Conservation (phyloP, 2,888 invertebrate genomes). For the Leucania comma region DNA sequence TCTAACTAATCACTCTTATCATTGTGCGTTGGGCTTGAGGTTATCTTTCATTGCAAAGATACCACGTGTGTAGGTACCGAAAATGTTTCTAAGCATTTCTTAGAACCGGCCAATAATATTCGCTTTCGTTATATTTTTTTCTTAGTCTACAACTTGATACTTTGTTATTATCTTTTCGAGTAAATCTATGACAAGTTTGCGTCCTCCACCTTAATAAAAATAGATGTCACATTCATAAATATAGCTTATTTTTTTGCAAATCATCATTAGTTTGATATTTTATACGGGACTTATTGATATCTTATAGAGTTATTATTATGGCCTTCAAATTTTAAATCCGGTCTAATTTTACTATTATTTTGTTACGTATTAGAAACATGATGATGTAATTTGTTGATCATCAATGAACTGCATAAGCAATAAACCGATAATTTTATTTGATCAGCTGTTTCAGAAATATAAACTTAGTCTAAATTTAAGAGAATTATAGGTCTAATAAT, state of each 20-base stretch:
- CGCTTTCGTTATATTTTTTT: slow-evolving; percentile 3
- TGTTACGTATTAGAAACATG: slow-evolving; percentile 3
- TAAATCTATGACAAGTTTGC: neutral
- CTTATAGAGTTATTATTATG: neutral
- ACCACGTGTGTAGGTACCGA: slow-evolving; percentile 56
- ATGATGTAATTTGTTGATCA: neutral
- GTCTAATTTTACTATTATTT: neutral
- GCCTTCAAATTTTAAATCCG: neutral
- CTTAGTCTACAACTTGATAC: slow-evolving; percentile 1
- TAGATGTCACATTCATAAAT: neutral
- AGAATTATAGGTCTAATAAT: neutral
- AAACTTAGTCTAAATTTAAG: slow-evolving; percentile 7
- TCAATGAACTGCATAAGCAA: slow-evolving; percentile 19
- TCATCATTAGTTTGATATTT: neutral
- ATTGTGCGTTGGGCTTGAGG: slow-evolving; percentile 62
- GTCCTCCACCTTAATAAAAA: neutral
- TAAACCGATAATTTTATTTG: slow-evolving; percentile 7
- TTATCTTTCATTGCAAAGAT: slow-evolving; percentile 69
- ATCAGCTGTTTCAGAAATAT: slow-evolving; percentile 12
- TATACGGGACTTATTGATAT: neutral
- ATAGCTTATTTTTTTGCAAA: neutral
- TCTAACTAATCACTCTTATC: slow-evolving; percentile 65
- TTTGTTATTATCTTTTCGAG: neutral
- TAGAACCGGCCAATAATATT: slow-evolving; percentile 25
- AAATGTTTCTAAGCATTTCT: slow-evolving; percentile 58